Base-by-base conservation (phyloP, 2,797 vertebrate species). In the Protonibea diacanthus region DNA sequence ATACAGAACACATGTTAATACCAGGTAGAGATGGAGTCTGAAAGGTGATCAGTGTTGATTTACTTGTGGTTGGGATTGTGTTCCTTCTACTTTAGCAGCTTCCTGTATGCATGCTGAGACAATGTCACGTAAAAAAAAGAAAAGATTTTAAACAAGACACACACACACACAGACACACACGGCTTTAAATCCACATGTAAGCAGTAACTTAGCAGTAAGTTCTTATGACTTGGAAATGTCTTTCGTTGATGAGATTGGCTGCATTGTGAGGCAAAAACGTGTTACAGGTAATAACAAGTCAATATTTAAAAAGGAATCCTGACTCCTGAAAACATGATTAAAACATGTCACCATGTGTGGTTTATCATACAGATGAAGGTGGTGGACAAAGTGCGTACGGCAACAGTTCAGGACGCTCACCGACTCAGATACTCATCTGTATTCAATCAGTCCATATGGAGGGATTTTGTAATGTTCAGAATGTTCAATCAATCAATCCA, bases 221-320 rank as follows among this genome's bases (percentile, higher is more conserved):
- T 68, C n/a, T 44, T 18, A 10, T 7, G 21, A n/a, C 53, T 23
- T 20, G 44, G 9, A 76, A 61, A 60, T 25, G 51, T 62, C 21
- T 51, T 25, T 51, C 17, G 44, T 51, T 45, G 29, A 45, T 12
- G 71, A 29, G 6, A 82, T 27, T 63, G 67, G 56, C 64, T 62
- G 48, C 60, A 67, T 47, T 21, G 76, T 57, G 63, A 82, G 64
- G 63, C 80, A 74, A 74, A 69, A 80, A 73, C 1, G 63, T 65
- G 48, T 21, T 40, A 55, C 75, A 62, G 76, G 53, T 75, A 18
- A 52, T 47, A 52, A 44, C 33, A 33, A 33, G 33, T 33, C 33
- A 45, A 71, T 15, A 3, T 40, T 51, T 73, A 69, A 68, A 68
- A 73, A 76, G 33, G 59, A 84, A 63, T 14, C n/a, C 45, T 55